phyloP scores from a whole-genome alignment of 2,797 vertebrate genomes.

The Mustela erminea region DNA sequence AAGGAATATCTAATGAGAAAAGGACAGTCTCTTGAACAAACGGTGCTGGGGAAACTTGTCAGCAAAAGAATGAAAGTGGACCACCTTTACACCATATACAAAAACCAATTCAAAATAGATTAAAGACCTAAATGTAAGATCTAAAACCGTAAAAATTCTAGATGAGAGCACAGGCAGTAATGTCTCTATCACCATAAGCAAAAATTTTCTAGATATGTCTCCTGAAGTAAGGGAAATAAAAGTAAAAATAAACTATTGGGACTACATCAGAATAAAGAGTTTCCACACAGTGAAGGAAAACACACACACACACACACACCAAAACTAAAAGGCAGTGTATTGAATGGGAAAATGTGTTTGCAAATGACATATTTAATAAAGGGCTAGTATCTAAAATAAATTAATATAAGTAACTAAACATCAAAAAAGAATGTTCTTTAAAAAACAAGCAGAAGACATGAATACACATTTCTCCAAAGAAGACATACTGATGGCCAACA shows the following conservation, averaged over 20 bases:
- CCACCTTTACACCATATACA: neutral
- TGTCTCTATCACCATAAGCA: neutral
- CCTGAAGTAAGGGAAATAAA: neutral
- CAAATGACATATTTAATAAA: neutral
- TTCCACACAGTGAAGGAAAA: neutral
- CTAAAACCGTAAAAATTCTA: neutral
- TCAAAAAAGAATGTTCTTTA: neutral
- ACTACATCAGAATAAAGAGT: neutral
- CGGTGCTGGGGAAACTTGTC: neutral
- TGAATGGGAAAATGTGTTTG: neutral
- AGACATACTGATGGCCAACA: neutral
- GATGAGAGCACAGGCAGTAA: neutral
- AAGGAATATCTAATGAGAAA: neutral
- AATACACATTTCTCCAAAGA: neutral
- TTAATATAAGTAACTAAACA: neutral
- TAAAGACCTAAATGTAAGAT: neutral
- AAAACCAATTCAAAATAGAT: neutral
- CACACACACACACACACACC: neutral
- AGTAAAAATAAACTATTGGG: neutral
- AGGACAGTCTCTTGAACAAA: neutral
- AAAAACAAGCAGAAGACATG: neutral
- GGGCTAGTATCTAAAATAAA: neutral
- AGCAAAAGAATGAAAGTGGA: neutral
- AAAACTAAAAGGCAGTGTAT: neutral
- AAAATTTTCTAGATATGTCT: neutral